Evolutionary conservation across 2,888 invertebrate genomes (phyloP).

Genomic region (Trachelus troglodyta): DNA sequence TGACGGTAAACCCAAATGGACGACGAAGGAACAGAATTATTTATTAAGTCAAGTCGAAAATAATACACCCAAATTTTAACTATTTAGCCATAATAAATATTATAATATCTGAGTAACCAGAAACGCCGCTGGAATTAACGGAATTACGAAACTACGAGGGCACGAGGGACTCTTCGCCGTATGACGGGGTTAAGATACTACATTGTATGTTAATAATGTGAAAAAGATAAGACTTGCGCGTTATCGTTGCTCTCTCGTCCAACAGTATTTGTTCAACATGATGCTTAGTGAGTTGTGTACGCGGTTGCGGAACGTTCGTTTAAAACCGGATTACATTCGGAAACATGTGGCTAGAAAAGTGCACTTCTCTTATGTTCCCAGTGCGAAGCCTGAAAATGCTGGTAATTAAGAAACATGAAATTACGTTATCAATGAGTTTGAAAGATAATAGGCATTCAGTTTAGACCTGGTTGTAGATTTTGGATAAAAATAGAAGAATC

Average conservation of each 20-base stretch:
- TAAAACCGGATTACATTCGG: slow-evolving; percentile 20
- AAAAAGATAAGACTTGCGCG: slow-evolving; percentile 38
- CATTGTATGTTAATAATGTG: slow-evolving; percentile 55
- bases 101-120: background rate
- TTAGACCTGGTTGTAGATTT: too few relatives aligned
- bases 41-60: background rate
- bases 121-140: background rate
- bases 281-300: slow-evolving; percentile 48
- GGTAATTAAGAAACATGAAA: slow-evolving; percentile 35
- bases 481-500: too few relatives aligned
- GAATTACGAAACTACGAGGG: background rate
- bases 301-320: slow-evolving; percentile 33
- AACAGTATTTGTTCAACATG: slow-evolving; percentile 48
- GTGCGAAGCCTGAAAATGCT: slow-evolving; percentile 29
- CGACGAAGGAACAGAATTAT: too few relatives aligned
- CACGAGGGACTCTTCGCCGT: background rate
- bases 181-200: slow-evolving; percentile 23
- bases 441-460: too few relatives aligned
- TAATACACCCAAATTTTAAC: background rate
- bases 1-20: too few relatives aligned
- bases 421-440: background rate
- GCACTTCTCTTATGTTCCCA: slow-evolving; percentile 56
- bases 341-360: slow-evolving; percentile 38
- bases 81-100: background rate
- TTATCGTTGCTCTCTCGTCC: slow-evolving; percentile 33